phyloP scores from a whole-genome alignment of 2,113 vertebrate species.

The Chaetodon trifascialis region DNA sequence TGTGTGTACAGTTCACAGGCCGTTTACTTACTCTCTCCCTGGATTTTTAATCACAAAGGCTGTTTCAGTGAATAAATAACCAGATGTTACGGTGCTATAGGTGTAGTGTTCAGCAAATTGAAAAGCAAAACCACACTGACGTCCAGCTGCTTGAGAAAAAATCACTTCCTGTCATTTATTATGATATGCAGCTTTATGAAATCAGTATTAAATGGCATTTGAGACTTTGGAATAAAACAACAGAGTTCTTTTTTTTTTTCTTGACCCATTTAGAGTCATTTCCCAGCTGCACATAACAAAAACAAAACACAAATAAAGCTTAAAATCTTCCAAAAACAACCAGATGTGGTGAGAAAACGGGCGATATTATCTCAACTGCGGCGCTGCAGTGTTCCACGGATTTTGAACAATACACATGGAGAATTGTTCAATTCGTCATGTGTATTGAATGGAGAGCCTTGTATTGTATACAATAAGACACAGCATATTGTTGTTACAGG shows the following conservation, averaged over 20 bases:
- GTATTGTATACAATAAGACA: slow-evolving; percentile 14
- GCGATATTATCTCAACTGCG: slow-evolving; percentile 30
- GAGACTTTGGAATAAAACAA: slow-evolving; percentile 13
- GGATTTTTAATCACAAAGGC: slow-evolving; percentile 20
- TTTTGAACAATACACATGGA: slow-evolving; percentile 20
- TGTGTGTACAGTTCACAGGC: neutral
- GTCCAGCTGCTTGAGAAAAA: neutral
- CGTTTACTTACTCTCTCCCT: neutral
- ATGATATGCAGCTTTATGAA: neutral
- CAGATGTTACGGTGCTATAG: slow-evolving; percentile 28
- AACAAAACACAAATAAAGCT: slow-evolving; percentile 13
- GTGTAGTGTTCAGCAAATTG: neutral
- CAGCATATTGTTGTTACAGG: slow-evolving; percentile 12
- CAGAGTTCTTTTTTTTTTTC: slow-evolving; percentile 12
- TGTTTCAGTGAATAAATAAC: slow-evolving; percentile 5
- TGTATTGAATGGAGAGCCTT: slow-evolving; percentile 37
- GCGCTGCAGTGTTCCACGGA: neutral
- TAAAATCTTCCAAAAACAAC: slow-evolving; percentile 44
- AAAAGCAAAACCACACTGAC: slow-evolving; percentile 7
- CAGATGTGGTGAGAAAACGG: slow-evolving; percentile 45
- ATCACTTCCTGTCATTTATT: neutral
- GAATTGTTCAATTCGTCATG: slow-evolving; percentile 22
- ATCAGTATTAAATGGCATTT: neutral
- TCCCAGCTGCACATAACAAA: slow-evolving; percentile 29
- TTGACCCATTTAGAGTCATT: slow-evolving; percentile 32